Percentiles rank a stretch among this genome's conserved stretches.
These are phyloP conservation scores for Platycercus adscitus DNA, from an alignment of 2,113 vertebrate genomes.

Conservation along the genomic window DNA sequence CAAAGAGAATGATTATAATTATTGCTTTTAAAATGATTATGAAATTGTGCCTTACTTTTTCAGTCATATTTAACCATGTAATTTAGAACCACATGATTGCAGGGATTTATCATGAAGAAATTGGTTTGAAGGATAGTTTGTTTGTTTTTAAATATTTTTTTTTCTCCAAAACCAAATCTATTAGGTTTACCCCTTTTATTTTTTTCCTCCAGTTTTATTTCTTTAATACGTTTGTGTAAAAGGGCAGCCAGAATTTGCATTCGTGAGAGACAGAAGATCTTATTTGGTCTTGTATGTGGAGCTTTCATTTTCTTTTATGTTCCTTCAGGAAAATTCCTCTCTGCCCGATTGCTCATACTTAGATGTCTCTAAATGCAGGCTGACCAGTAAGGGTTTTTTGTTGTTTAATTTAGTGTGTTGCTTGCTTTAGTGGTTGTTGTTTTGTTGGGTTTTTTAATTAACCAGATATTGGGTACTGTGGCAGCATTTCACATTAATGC, in stretches of 20 bases:
- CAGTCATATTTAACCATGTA: slow-evolving; percentile 55
- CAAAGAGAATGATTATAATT: slow-evolving; percentile 64
- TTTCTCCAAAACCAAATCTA: neutral
- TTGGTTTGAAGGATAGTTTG: slow-evolving; percentile 54
- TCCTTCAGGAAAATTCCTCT: slow-evolving; percentile 63
- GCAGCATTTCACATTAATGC: slow-evolving; percentile 23
- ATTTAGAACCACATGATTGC: slow-evolving; percentile 67
- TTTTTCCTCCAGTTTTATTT: slow-evolving; percentile 20
- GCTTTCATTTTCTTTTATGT: slow-evolving; percentile 65
- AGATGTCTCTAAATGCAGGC: slow-evolving; percentile 50
- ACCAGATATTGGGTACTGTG: neutral
- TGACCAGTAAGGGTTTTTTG: slow-evolving; percentile 33
- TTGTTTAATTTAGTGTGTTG: slow-evolving; percentile 50
- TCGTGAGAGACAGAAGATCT: slow-evolving; percentile 20
- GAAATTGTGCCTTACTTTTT: slow-evolving; percentile 69
- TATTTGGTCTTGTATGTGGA: slow-evolving; percentile 42
- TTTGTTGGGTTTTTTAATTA: slow-evolving; percentile 28
- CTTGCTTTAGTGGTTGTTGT: slow-evolving; percentile 31
- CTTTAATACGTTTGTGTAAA: slow-evolving; percentile 56
- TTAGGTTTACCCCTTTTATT: slow-evolving; percentile 7
- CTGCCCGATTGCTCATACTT: slow-evolving; percentile 38
- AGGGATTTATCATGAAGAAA: slow-evolving; percentile 61
- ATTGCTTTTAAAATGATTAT: slow-evolving; percentile 63
- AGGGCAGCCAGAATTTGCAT: slow-evolving; percentile 58
- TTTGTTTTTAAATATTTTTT: neutral